Base-by-base conservation (phyloP, 2,888 invertebrate genomes). In the Thymelicus lineola region DNA sequence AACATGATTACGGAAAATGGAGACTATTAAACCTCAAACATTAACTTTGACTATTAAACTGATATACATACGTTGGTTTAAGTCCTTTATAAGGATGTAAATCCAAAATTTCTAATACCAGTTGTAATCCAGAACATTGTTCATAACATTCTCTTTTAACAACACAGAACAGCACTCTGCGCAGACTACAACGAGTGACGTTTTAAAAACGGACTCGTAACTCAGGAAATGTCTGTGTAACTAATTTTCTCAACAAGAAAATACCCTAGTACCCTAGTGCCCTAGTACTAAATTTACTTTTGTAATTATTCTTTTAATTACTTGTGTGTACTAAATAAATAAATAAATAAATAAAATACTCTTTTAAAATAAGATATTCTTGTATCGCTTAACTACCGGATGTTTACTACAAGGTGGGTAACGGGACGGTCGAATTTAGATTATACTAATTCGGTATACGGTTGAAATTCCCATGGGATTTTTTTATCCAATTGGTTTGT, bases 161-260 rank as follows among this genome's bases (percentile, higher is more conserved):
- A 53, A 53, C 20, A 53, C n/a, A 28, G 53, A 53, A 50, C 7
- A 46, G 46, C 46, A 58, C 45, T 65, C 10, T 28, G 17, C 46
- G 1, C 10, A 3, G n/a, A n/a, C n/a, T n/a, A n/a, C n/a, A n/a
- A n/a, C n/a, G n/a, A n/a, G 15, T 0, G 12, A 3, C 15, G 20
- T 38, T 59, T 28, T 46, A 46, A 66, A 60, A 53, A 60, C n/a
- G 35, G 28, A 57, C 7, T 45, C 12, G 42, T 36, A 61, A 61
- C 57, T 57, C 61, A 62, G 68, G 62, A 62, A 68, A 28, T 17
- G 46, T 77, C 73, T 75, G 63, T 72, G 75, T 78, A 73, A 74
- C 77, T 79, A 77, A 79, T 73, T 68, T 79, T 80, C 80, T 80
- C 73, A 71, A 86, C 86, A 85, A 84, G 87, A 81, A 87, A 88